A percentile compares a stretch with the other conserved stretches of the same genome.
Conservation (phyloP, 1,140 invertebrate genomes). For the Drosophila bocqueti region DNA sequence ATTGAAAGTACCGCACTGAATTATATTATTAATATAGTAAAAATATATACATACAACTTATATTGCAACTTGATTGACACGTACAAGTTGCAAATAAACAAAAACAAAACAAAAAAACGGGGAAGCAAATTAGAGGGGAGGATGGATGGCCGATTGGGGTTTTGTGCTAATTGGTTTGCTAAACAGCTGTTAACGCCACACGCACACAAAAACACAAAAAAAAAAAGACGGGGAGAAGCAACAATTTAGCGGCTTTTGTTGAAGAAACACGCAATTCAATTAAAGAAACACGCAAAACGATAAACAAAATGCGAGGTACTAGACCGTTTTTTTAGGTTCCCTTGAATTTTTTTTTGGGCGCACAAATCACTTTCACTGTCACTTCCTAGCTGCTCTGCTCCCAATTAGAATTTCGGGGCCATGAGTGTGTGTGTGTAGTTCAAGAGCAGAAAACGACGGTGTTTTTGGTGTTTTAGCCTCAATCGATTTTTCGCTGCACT, state of each 20-base stretch:
- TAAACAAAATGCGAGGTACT: conserved; percentile 43
- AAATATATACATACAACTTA: conserved; percentile 8
- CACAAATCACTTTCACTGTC: conserved; percentile 53
- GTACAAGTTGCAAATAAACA: conserved; percentile 16
- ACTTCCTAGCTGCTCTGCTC: conserved; percentile 14
- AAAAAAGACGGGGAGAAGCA: conserved; percentile 9
- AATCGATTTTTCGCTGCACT: conserved; percentile 63
- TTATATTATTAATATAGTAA: not conserved
- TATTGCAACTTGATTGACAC: conserved; percentile 41
- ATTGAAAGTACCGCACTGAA: not conserved
- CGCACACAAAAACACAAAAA: conserved; percentile 12
- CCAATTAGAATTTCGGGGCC: conserved; percentile 42
- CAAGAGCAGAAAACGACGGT: conserved; percentile 48
- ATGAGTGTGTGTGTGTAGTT: conserved; percentile 34
- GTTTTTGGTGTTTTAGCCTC: conserved; percentile 11
- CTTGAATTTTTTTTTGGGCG: conserved; percentile 38
- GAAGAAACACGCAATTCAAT: conserved; percentile 67
- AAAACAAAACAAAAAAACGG: not conserved
- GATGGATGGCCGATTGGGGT: not conserved
- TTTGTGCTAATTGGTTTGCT: conserved; percentile 48
- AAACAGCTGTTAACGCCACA: conserved; percentile 57
- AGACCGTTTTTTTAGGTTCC: not conserved
- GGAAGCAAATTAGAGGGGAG: not conserved
- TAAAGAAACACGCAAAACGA: conserved; percentile 61
- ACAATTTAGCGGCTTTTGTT: conserved; percentile 36